Evolutionary conservation across 2,888 invertebrate species (phyloP).

Genomic region (Dusona sp.): DNA sequence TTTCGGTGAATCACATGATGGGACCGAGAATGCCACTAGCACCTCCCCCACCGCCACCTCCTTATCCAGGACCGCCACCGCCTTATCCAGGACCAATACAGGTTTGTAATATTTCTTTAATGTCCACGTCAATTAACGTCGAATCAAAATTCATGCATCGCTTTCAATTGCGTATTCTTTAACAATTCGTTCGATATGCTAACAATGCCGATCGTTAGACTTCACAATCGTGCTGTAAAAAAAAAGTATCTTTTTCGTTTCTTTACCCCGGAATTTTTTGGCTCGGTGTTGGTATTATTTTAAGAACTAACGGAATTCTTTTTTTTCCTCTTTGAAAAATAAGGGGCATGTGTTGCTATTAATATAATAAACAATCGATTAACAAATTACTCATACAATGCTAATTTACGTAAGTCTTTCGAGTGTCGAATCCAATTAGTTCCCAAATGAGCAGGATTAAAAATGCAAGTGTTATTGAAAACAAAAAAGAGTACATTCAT

Average conservation of each 20-base stretch:
- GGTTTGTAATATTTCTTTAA: constrained; percentile 76
- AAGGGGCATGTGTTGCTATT: constrained; percentile 61
- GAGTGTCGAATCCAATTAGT: neutral
- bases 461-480: neutral
- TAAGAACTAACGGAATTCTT: constrained; percentile 53
- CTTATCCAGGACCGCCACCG: constrained; percentile 90
- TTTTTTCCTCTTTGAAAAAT: constrained; percentile 33
- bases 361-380: constrained; percentile 54
- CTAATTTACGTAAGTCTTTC: constrained; percentile 9
- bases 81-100: constrained; percentile 88
- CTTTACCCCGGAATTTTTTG: constrained; percentile 30
- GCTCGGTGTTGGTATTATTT: constrained; percentile 62
- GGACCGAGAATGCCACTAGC: constrained; percentile 83
- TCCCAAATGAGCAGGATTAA: neutral
- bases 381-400: constrained; percentile 63
- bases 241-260: constrained; percentile 11
- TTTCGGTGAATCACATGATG: constrained; percentile 82
- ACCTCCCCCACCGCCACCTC: constrained; percentile 89
- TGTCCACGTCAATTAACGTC: constrained; percentile 58
- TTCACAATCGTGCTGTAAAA: constrained; percentile 22
- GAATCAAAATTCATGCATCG: constrained; percentile 84
- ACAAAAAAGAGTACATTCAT: neutral
- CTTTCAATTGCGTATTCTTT: constrained; percentile 77
- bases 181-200: constrained; percentile 71
- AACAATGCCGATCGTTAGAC: constrained; percentile 34